Evolutionary conservation across 2,888 invertebrate genomes (phyloP), one percentile per base, ranked within the genome.

Genomic region (Abrostola tripartita): DNA sequence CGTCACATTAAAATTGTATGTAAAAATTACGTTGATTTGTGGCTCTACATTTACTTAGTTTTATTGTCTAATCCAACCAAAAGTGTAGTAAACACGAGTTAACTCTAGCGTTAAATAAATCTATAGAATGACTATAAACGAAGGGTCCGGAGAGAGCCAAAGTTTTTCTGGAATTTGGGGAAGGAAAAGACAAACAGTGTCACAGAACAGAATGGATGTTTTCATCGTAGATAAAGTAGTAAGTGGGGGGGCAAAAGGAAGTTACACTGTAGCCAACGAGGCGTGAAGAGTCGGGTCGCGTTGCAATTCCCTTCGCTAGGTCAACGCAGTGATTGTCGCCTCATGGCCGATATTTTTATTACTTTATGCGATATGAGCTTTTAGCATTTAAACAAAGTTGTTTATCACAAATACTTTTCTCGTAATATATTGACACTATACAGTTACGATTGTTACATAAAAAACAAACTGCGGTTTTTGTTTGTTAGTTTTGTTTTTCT

Each of bases 271-370:
- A 54, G 37, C 55, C 71, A 81, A 74, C 75, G 74, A 74, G 55
- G 59, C 81, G 74, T 74, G 73, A 80, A 78, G 52, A 60, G 60
- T 69, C 68, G 52, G 54, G 65, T 71, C 71, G 51, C 14, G 68
- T 70, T 72, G 62, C 71, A 58, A 73, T 67, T 69, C 58, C 53
- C 65, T 52, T 58, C 51, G 50, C 52, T 37, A 53, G 44, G 60
- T 62, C 65, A 52, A 44, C 10, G 24, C 24, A 57, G 42, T 55
- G 52, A 56, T 63, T 61, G 51, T 61, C 35, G 42, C 44, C 37
- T 60, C 7, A 7, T 11, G 63, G 37, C 24, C 12, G 5, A 36
- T 40, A 12, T 44, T 54, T 50, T 44, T 24, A 24, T 37, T 4
- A 35, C 10, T 14, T 49, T 42, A 51, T 41, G 14, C 37, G 7